Base-by-base conservation (phyloP, 2,888 invertebrate species). In the Agrochola lota region DNA sequence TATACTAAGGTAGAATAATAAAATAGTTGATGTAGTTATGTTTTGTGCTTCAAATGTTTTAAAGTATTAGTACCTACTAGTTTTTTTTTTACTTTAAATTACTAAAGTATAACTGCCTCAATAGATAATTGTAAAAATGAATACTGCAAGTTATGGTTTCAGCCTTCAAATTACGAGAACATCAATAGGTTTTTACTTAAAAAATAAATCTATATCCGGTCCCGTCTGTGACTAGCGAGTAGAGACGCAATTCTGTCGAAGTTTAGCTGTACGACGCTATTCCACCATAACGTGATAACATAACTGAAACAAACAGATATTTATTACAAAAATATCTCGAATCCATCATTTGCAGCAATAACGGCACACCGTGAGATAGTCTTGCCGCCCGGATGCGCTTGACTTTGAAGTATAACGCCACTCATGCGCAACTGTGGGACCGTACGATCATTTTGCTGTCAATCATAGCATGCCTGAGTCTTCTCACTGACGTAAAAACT, bases 391-490 rank as follows among this genome's bases (percentile, higher is more conserved):
- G 88, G 88, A 89, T 88, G 86, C 80, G 75, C 77, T 66, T 79
- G 87, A 87, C 89, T 76, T 88, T 87, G 89, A 89, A 81, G 84
- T 83, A 87, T 77, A 80, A 81, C 74, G 74, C 85, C 85, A 87
- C 85, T 88, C 85, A 84, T 69, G 80, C 87, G 84, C 78, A 84
- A 83, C 82, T 81, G 87, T 89, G 88, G 77, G 87, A 88, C 73
- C 83, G 84, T 81, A 67, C 79, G 69, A 84, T 87, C 85, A 85
- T 88, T 87, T 85, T 76, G 71, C 86, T 78, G 88, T 88, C 88
- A 88, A 89, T 88, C 89, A 88, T 80, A 74, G 71, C 69, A 30
- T 71, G 85, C 85, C 43, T 74, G 70, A 55, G 85, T 52, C 55
- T 78, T 83, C 84, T 83, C 74, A 72, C 84, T 86, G 83, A 82